Base-by-base conservation (phyloP, 2,113 vertebrate species). In the Macrotus californicus region DNA sequence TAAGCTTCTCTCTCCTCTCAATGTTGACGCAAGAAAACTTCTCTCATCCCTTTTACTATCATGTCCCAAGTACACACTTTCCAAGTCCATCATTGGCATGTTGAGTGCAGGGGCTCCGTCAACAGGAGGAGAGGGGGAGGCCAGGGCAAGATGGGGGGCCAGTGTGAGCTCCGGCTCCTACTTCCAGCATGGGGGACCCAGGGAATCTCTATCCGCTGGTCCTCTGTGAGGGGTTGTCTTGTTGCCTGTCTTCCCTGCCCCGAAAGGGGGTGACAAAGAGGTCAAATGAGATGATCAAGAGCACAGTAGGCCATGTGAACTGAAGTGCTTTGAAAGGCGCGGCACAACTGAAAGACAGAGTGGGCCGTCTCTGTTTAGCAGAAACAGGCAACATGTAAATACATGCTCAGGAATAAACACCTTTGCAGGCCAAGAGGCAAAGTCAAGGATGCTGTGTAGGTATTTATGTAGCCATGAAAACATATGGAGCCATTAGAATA, bases 231-330 rank as follows among this genome's bases (percentile, higher is more conserved):
- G 77, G 15, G 7, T 56, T 9, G 15, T 12, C 41, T 34, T 80
- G 77, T 50, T 2, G 0, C 31, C 8, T 0, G 46, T 16, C 16
- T 22, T 81, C 50, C 11, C 39, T 52, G 29, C 21, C 75, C 61
- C 34, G 24, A 10, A 41, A 36, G 6, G 8, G 0, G 50, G 75
- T 56, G 36, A 19, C 54, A 46, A 56, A n/a, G 56, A 21, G 24
- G 22, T 56, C 54, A 22, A 7, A 22, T 56, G 19, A 56, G 54
- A 56, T 43, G 54, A 16, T 0, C 12, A 82, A 41, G 15, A 50
- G 79, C 61, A 36, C 67, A 82, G 36, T 61, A 3, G 41, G n/a
- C 14, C 19, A 0, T 29, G 0, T 15, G 12, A 0, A 0, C 19
- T 21, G 18, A 56, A 66, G 46, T 18, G 13, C 61, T 59, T 59